Base-by-base conservation (phyloP, 2,797 vertebrate genomes). In the Leontopithecus rosalia region DNA sequence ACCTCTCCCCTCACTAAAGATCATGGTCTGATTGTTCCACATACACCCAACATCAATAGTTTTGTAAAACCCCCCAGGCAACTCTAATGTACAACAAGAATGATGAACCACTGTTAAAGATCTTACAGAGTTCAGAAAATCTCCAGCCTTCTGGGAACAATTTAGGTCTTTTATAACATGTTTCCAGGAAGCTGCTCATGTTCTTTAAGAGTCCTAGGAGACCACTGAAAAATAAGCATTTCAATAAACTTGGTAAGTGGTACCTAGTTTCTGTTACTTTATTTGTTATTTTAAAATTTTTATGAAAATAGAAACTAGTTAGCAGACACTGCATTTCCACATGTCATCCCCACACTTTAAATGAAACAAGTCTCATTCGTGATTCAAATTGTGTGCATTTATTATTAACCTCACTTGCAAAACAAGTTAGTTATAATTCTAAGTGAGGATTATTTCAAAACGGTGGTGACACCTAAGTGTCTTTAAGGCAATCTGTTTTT, bases 401-500 rank as follows among this genome's bases (percentile, higher is more conserved):
- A 81, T 94, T 96, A 81, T 96, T 83, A 97, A 79, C 55, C 12
- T 77, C 50, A 89, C 17, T 92, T 95, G 10, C 73, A 67, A 94
- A 95, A 83, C 64, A 86, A 88, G 5, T 88, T 50, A 80, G 70
- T 57, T 90, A n/a, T 79, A 90, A 96, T 88, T 92, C 41, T n/a
- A 94, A 94, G 24, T 94, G 33, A 48, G 94, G 75, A 90, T 82
- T 79, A 55, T 90, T 97, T 96, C 50, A 90, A 88, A 94, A 79
- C 88, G 33, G 39, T 50, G 24, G 87, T 77, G 50, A 92, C 26
- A 91, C 46, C 28, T 41, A 61, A 93, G 22, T 73, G 58, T 80
- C 85, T 97, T 96, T 86, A 95, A 91, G 50, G 79, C n/a, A 55
- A 70, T 85, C 30, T 90, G 4, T 82, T 94, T 97, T 82, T 92